Evolutionary conservation across 2,113 vertebrate species (phyloP), one percentile per base, ranked within the genome.

Genomic region (Cephalopterus ornatus): DNA sequence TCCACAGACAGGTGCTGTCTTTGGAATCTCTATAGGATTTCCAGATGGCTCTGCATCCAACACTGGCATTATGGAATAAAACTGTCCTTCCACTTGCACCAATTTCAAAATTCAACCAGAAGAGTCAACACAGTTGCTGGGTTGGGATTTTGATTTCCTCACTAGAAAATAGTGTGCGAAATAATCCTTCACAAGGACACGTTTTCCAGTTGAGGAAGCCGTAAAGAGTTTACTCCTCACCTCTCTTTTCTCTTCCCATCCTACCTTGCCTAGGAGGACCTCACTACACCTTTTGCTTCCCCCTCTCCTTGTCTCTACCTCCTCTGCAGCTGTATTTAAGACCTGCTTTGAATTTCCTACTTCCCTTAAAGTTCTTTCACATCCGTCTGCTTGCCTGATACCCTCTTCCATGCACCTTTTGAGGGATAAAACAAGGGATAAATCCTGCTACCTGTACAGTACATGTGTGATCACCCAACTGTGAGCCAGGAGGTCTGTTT

Each of bases 21-120:
- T 94, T 89, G 83, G 93, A 95, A 72, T 58, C 63, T 68, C 89
- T 76, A 30, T 85, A 92, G 89, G 39, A 79, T 88, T 94, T 85
- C 82, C 92, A 94, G 91, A 78, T 93, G 89, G 79, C 39, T 91
- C 35, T 72, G n/a, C 30, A 86, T 73, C 88, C 70, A 76, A 23
- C 23, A 8, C 76, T 71, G 72, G 62, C 53, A 47, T 94, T 82
- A 41, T 81, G 50, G 75, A 86, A 75, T 66, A 76, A 92, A 96
- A 83, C 59, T 77, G 19, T 77, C 88, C 50, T 81, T 88, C 70
- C 30, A 46, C 26, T 87, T 88, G 50, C 46, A 73, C 39, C 3
- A 3, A 1, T 79, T 94, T 90, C 67, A 77, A 56, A 84, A 78
- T 84, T 65, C 56, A 95, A 13, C 12, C 4, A 11, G 49, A 42